These are phyloP conservation scores for Eupithecia inturbata DNA, from an alignment of 2,888 invertebrate genomes.

Conservation along the genomic window DNA sequence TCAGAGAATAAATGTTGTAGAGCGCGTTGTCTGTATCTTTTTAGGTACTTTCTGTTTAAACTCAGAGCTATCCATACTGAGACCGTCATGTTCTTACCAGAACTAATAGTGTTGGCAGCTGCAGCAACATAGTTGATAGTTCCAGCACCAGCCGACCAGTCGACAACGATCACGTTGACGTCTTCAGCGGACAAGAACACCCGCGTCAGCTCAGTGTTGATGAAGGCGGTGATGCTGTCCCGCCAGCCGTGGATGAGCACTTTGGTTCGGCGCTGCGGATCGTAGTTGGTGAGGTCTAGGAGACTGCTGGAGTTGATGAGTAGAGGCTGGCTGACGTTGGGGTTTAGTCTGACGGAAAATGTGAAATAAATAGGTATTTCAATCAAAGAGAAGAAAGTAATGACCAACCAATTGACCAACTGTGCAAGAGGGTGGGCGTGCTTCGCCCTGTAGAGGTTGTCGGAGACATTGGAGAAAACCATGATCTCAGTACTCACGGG, in stretches of 20 bases:
- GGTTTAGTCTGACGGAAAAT: conserved; percentile 51
- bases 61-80: too few relatives aligned
- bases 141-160: conserved; percentile 50
- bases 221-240: conserved; percentile 41
- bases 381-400: too few relatives aligned
- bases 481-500: too few relatives aligned
- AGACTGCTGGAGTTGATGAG: conserved; percentile 45
- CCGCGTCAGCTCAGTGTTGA: conserved; percentile 50
- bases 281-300: conserved; percentile 53
- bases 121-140: conserved; percentile 52
- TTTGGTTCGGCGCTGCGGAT: conserved; percentile 50
- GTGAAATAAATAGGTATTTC: too few relatives aligned
- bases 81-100: conserved; percentile 44
- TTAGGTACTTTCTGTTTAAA: too few relatives aligned
- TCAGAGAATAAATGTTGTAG: too few relatives aligned
- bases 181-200: conserved; percentile 53
- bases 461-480: too few relatives aligned
- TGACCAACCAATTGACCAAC: too few relatives aligned
- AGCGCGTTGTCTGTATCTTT: too few relatives aligned
- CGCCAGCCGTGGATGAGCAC: conserved; percentile 61
- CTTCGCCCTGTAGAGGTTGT: too few relatives aligned
- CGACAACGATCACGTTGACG: conserved; percentile 51
- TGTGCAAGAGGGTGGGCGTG: too few relatives aligned
- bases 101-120: conserved; percentile 51
- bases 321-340: conserved; percentile 57